Base-by-base conservation (phyloP, 1,140 invertebrate genomes). In the Diuraphis noxia region DNA sequence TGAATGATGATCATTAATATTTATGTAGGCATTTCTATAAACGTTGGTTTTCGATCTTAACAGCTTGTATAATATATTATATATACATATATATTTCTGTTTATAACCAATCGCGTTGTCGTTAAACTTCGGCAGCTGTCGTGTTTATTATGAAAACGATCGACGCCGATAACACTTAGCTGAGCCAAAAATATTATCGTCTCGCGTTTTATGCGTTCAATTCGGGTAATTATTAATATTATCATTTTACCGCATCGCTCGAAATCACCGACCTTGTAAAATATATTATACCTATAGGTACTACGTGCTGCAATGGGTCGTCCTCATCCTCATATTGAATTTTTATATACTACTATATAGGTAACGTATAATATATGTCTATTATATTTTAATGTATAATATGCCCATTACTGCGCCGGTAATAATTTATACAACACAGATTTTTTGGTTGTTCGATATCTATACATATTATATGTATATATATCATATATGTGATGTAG, bases 351-450 rank as follows among this genome's bases (percentile, higher is more conserved):
- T n/a, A n/a, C n/a, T n/a, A n/a, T n/a, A 72, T 46, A 85, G 41
- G 7, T 46, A 3, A 46, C 49, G 43, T 21, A 34, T 49, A 46
- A 46, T 85, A 84, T 82, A 82, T 19, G 5, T n/a, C 13, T 72
- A 72, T n/a, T n/a, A 72, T n/a, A 72, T 72, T 72, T 72, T 72
- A n/a, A n/a, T n/a, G 56, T 72, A 72, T 72, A 72, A 43, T n/a
- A 43, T 43, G 40, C 17, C 41, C 7, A 49, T 85, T 85, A 85
- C 21, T 8, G n/a, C 21, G 19, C 30, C 30, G 84, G 43, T 43
- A n/a, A 23, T 85, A 46, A 85, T 85, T 85, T 85, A 85, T 85
- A 85, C 84, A 43, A 85, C 43, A 85, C 30, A 46, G 5, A 85
- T 46, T 85, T 85, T 85, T 85, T 19, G 84, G 41, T 85, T 85